These are phyloP conservation scores for Callipepla californica DNA, from an alignment of 2,113 vertebrate species.

Conservation along the genomic window DNA sequence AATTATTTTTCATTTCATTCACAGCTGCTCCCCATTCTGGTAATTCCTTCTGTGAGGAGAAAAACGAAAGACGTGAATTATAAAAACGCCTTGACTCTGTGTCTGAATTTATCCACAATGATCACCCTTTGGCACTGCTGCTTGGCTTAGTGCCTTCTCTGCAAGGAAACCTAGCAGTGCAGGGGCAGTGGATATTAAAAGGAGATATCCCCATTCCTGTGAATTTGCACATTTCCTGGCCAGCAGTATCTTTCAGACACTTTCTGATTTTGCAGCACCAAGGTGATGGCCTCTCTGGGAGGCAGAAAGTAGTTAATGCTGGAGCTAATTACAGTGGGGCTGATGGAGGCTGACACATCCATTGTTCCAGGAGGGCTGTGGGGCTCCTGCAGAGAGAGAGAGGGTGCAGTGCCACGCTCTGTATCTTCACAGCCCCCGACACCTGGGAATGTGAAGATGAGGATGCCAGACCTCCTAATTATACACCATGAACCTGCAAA, in stretches of 20 bases:
- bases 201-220: not conserved
- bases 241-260: not conserved
- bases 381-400: not conserved
- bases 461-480: constrained; percentile 68
- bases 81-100: not conserved
- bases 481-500: not conserved
- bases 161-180: rapidly evolving
- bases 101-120: not conserved
- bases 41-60: rapidly evolving
- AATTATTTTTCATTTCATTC: not conserved
- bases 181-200: not conserved
- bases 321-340: constrained; percentile 38
- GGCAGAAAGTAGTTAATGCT: constrained; percentile 16
- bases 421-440: not conserved
- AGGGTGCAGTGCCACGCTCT: not conserved
- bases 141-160: not conserved
- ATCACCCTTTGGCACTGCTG: not conserved
- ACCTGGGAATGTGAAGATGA: constrained; percentile 24
- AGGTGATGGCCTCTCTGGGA: constrained; percentile 58
- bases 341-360: constrained; percentile 37
- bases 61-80: rapidly evolving
- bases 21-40: rapidly evolving
- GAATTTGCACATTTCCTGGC: not conserved
- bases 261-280: not conserved
- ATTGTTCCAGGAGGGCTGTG: not conserved